Percentiles rank a stretch among this genome's conserved stretches.
phyloP scores from a whole-genome alignment of 1,140 invertebrate genomes.

The Trinorchestia longiramus region DNA sequence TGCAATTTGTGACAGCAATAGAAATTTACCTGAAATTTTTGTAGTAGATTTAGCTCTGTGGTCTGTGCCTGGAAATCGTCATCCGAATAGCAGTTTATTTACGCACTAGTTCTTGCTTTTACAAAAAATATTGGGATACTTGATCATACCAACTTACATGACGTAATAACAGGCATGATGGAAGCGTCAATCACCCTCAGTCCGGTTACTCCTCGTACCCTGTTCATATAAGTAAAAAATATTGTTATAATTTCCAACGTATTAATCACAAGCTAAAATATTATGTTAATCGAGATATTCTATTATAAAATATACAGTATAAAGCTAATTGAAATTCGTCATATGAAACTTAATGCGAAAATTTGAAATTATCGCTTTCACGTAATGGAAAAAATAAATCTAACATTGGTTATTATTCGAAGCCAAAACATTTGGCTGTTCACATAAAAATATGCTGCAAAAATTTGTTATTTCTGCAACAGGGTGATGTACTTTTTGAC shows the following conservation, averaged over 20 bases:
- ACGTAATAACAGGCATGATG: constrained; percentile 86
- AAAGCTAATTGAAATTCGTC: no score
- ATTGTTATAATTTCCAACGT: background rate
- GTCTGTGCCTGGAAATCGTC: background rate
- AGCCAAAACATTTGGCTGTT: no score
- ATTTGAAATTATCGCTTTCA: no score
- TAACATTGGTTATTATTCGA: no score
- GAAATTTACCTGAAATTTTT: background rate
- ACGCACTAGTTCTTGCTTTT: background rate
- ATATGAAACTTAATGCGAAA: no score
- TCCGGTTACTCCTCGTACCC: constrained; percentile 84
- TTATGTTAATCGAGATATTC: no score
- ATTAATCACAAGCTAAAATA: no score
- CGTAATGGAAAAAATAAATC: no score
- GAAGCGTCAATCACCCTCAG: constrained; percentile 86
- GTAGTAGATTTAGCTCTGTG: background rate
- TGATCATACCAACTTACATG: constrained; percentile 72
- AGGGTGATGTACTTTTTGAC: no score
- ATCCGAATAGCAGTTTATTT: background rate
- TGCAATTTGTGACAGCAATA: background rate
- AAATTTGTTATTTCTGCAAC: no score
- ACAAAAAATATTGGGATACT: background rate
- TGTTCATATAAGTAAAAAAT: constrained; percentile 67
- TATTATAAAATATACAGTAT: no score
- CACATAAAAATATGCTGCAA: no score